phyloP scores from a whole-genome alignment of 2,797 vertebrate species.

The Lophius americanus region DNA sequence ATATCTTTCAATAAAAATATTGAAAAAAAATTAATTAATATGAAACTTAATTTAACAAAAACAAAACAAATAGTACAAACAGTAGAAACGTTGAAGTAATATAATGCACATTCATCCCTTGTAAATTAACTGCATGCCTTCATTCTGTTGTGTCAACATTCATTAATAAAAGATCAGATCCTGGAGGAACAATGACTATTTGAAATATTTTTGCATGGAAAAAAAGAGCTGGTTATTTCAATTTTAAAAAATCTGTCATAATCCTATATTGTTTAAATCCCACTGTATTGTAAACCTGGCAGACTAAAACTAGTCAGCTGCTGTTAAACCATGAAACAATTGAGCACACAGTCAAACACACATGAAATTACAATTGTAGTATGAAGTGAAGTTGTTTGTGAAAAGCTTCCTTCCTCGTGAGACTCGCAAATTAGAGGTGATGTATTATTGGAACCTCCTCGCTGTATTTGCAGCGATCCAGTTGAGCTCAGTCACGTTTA shows the following conservation, averaged over 20 bases:
- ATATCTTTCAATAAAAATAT: no score
- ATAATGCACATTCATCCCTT: not conserved
- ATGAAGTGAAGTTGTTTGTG: constrained; percentile 13
- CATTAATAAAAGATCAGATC: not conserved
- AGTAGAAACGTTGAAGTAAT: not conserved
- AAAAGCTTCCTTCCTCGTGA: constrained; percentile 35
- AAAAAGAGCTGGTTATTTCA: not conserved
- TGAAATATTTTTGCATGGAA: not conserved
- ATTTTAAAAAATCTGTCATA: not conserved
- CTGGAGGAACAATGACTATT: not conserved
- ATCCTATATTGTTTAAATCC: not conserved
- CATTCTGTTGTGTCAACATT: not conserved
- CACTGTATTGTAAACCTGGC: not conserved
- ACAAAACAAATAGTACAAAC: no score
- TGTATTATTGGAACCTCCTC: not conserved
- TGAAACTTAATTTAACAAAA: constrained; percentile 77
- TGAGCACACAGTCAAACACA: not conserved
- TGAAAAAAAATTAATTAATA: constrained; percentile 57
- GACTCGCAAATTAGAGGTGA: constrained; percentile 61
- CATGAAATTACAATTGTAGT: not conserved
- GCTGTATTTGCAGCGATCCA: constrained; percentile 20
- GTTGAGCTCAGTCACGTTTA: constrained; percentile 27
- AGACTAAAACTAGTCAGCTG: no score
- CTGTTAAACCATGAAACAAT: not conserved
- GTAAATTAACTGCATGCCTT: not conserved